Evolutionary conservation across 2,888 invertebrate genomes (phyloP).

Genomic region (Xanthorhoe spadicearia): DNA sequence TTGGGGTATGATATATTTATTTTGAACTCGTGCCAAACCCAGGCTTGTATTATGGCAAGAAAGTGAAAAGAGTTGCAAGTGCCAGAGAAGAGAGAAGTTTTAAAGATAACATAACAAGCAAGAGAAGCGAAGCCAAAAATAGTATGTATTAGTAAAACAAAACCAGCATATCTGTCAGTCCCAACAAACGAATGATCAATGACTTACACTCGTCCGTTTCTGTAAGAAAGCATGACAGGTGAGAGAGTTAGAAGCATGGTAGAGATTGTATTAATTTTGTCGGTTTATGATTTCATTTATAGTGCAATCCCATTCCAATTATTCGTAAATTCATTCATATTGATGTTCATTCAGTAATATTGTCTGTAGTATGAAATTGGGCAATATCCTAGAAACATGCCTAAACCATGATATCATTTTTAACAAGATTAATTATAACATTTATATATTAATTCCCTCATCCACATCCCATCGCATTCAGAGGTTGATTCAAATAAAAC

Average conservation of each 20-base stretch:
- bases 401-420: slow-evolving; percentile 13
- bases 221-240: slow-evolving; percentile 83
- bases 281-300: slow-evolving; percentile 14
- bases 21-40: slow-evolving; percentile 27
- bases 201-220: slow-evolving; percentile 84
- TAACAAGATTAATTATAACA: slow-evolving; percentile 1
- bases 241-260: slow-evolving; percentile 72
- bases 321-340: slow-evolving; percentile 4
- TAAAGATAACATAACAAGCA: slow-evolving; percentile 32
- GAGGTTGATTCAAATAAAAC: slow-evolving; percentile 5
- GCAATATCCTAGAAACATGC: slow-evolving; percentile 17
- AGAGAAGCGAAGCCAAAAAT: slow-evolving; percentile 41
- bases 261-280: slow-evolving; percentile 26
- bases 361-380: slow-evolving; percentile 1
- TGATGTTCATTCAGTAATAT: slow-evolving; percentile 11
- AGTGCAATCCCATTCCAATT: slow-evolving; percentile 26
- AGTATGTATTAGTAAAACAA: slow-evolving; percentile 67
- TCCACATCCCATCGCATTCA: slow-evolving; percentile 2
- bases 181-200: slow-evolving; percentile 67
- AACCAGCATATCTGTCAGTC: slow-evolving; percentile 69
- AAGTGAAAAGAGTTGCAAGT: slow-evolving; percentile 31
- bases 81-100: slow-evolving; percentile 22
- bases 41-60: slow-evolving; percentile 38
- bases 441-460: slow-evolving; percentile 10
- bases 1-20: slow-evolving; percentile 1